Evolutionary conservation across 2,888 invertebrate genomes (phyloP), one percentile per base, ranked within the genome.

Genomic region (Pseudolycoriella hygida): DNA sequence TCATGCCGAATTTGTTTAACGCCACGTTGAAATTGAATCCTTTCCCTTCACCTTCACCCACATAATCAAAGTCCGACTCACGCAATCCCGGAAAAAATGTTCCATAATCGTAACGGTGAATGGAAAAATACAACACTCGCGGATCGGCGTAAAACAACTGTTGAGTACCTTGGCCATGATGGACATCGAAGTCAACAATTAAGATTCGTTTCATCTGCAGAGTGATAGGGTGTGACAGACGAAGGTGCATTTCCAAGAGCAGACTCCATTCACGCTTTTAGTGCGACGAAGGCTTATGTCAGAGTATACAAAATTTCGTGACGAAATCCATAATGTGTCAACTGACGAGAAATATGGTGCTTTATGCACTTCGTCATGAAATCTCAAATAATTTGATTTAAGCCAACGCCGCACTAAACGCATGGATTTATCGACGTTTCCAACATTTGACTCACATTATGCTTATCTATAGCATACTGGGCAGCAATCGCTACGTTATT

Each of bases 151-250:
- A 90, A 62, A 93, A 93, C 73, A 82, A 78, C 58, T 82, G 77
- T 57, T 93, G 85, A 10, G 87, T 89, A 0, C 84, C 93, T 66
- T 96, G 92, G 0, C 96, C 96, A 63, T 96, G 94, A 61, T 96
- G 94, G 6, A 96, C 85, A 61, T 96, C 94, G 81, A 88, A 92
- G 61, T 96, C 96, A 1, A 96, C 80, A 48, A 96, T 88, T 47
- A 96, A 65, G 54, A 96, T 76, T 56, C 78, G 71, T 39, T 68
- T 65, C 2, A 71, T 3, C 25, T 25, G 8, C 5, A 25, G n/a
- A n/a, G n/a, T n/a, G n/a, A n/a, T n/a, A n/a, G n/a, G n/a, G n/a
- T n/a, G n/a, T n/a, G n/a, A n/a, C n/a, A n/a, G n/a, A n/a, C n/a
- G n/a, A n/a, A n/a, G n/a, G n/a, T n/a, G n/a, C n/a, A n/a, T n/a